Evolutionary conservation across 2,888 invertebrate species (phyloP), one percentile per base, ranked within the genome.

Genomic region (Lasiommata megera): DNA sequence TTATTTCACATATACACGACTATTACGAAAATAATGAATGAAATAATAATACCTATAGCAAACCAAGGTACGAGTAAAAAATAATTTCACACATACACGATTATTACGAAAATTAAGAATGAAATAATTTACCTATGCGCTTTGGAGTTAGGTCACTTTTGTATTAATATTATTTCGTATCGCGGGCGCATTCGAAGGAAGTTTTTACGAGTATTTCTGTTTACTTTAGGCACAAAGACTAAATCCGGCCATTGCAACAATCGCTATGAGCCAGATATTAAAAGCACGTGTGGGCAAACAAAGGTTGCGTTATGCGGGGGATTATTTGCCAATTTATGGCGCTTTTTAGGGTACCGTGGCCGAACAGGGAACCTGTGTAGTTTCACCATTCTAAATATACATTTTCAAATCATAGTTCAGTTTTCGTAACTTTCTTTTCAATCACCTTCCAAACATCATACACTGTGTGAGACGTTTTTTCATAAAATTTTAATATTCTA

Each of bases 281-380:
- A 90, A 89, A 89, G 88, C 90, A 90, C 89, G 90, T 90, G 90
- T 89, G 90, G 87, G 87, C 90, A 88, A 85, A 90, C 90, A 90
- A 90, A 89, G 89, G 90, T 90, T 86, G 78, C 89, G 89, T 88
- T 89, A 88, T 90, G 89, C 86, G 89, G 90, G 82, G 85, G 90
- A 90, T 90, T 89, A 90, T 90, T 88, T 86, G 88, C 88, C 90
- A 89, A 90, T 90, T 90, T 89, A 89, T 90, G 82, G 87, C 80
- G 79, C 88, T 89, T 90, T 90, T 89, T 31, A 31, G 46, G 46
- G 31, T 16, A 11, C 46, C 46, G 11, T 16, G 11, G 0, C 9
- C 31, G 9, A 5, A 1, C 11, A 31, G 6, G 46, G 3, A 46
- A 46, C 31, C 31, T 14, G 1, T 34, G 11, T 1, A 9, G 23